A percentile compares a stretch with the other conserved stretches of the same genome.
phyloP scores from a whole-genome alignment of 1,140 invertebrate species.

The Drosophila santomea region DNA sequence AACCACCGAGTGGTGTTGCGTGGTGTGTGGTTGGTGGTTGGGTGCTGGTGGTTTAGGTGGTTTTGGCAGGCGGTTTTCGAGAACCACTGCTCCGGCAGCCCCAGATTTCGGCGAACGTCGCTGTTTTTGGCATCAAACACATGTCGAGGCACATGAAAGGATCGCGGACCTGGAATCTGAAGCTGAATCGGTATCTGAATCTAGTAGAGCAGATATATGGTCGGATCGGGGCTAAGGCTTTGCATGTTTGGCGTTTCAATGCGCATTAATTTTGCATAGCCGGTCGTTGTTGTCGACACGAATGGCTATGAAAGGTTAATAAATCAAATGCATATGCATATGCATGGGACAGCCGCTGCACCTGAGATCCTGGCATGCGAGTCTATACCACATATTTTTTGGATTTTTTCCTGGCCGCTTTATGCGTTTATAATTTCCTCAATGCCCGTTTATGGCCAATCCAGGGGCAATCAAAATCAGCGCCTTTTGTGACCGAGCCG shows the following conservation, averaged over 20 bases:
- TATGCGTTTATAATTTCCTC: constrained; percentile 81
- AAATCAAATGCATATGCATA: constrained; percentile 80
- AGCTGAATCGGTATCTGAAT: constrained; percentile 10
- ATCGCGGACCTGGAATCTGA: constrained; percentile 33
- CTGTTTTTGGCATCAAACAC: constrained; percentile 81
- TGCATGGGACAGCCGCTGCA: constrained; percentile 71
- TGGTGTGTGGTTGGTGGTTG: constrained; percentile 42
- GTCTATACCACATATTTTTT: constrained; percentile 6
- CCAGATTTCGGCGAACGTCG: constrained; percentile 75
- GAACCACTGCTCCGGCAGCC: constrained; percentile 60
- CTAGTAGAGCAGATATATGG: background rate
- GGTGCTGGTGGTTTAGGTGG: background rate
- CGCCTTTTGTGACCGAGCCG: constrained; percentile 63
- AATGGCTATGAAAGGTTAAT: constrained; percentile 82
- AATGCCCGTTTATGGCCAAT: constrained; percentile 68
- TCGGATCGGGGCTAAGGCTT: constrained; percentile 35
- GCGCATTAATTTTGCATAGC: constrained; percentile 76
- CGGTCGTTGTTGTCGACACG: constrained; percentile 77
- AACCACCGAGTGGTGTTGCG: constrained; percentile 26
- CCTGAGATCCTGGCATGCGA: constrained; percentile 69
- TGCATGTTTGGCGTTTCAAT: constrained; percentile 81
- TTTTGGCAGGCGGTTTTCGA: constrained; percentile 14
- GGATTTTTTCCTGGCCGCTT: constrained; percentile 23
- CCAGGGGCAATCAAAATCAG: constrained; percentile 66
- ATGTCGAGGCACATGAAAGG: constrained; percentile 81